phyloP scores from a whole-genome alignment of 2,113 vertebrate genomes.

The Phalacrocorax carbo region DNA sequence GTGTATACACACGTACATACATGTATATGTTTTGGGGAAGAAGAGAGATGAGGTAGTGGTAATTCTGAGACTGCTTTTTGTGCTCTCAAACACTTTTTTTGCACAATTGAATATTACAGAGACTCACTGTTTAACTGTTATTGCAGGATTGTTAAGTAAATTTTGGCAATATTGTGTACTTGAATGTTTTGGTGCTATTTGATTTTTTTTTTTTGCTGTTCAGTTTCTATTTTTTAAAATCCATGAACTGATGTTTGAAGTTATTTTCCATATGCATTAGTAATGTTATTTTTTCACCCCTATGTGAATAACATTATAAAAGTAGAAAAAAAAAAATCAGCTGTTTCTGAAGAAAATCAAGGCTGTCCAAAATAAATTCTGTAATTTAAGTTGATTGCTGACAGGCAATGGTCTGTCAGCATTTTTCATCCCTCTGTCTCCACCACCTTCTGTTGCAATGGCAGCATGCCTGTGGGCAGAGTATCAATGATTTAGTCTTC shows the following conservation, averaged over 20 bases:
- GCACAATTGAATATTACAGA: neutral
- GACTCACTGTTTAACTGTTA: neutral
- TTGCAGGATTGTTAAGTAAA: neutral
- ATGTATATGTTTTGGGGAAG: neutral
- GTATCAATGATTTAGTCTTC: neutral
- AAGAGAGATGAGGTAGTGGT: neutral
- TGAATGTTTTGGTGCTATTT: neutral
- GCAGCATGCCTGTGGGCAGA: neutral
- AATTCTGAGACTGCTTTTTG: neutral
- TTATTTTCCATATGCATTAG: neutral
- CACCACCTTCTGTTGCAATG: conserved; percentile 12
- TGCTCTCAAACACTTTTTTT: neutral
- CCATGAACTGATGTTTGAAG: neutral
- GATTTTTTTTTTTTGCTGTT: neutral
- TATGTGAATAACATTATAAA: neutral
- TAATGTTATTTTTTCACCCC: neutral
- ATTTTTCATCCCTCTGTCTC: neutral
- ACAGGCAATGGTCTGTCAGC: conserved; percentile 10
- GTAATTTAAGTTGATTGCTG: neutral
- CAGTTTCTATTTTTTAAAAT: neutral
- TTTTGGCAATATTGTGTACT: neutral
- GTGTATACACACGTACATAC: neutral
- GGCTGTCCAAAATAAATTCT: neutral
- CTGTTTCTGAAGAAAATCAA: neutral
- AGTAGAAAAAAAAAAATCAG: neutral